These are phyloP conservation scores for Heterohyrax brucei DNA, from an alignment of 2,797 vertebrate species.

Conservation along the genomic window DNA sequence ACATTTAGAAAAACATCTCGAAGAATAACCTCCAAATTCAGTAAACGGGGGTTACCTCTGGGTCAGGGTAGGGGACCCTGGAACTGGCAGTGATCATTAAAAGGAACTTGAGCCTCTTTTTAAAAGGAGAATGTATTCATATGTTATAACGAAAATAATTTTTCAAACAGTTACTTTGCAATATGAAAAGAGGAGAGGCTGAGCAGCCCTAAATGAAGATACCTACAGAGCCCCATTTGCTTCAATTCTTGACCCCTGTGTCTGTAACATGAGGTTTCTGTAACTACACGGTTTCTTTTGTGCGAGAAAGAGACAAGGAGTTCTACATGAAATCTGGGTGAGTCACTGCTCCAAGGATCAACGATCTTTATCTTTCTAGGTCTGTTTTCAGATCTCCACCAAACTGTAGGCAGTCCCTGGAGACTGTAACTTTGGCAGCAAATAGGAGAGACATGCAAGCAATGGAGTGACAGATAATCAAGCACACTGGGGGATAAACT, in stretches of 20 bases:
- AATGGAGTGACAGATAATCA: background rate
- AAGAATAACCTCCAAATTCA: background rate
- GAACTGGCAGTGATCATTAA: background rate
- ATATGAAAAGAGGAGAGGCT: background rate
- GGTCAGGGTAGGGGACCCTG: background rate
- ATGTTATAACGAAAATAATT: slow-evolving; percentile 14
- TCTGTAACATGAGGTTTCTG: background rate
- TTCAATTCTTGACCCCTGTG: background rate
- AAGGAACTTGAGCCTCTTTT: background rate
- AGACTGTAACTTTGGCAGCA: background rate
- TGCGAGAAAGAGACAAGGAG: background rate
- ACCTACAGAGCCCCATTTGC: background rate
- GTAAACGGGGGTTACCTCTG: background rate
- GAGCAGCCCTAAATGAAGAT: background rate
- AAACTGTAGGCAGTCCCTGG: background rate
- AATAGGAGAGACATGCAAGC: background rate
- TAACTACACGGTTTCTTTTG: background rate
- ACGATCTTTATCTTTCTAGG: background rate
- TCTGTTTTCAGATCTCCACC: background rate
- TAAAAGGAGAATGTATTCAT: background rate
- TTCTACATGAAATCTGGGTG: background rate
- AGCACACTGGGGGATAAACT: background rate
- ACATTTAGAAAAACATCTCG: background rate
- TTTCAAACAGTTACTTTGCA: background rate
- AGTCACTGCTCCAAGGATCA: background rate